A percentile compares a stretch with the other conserved stretches of the same genome.
phyloP scores from a whole-genome alignment of 2,888 invertebrate genomes.

The Geophilus truncorum region DNA sequence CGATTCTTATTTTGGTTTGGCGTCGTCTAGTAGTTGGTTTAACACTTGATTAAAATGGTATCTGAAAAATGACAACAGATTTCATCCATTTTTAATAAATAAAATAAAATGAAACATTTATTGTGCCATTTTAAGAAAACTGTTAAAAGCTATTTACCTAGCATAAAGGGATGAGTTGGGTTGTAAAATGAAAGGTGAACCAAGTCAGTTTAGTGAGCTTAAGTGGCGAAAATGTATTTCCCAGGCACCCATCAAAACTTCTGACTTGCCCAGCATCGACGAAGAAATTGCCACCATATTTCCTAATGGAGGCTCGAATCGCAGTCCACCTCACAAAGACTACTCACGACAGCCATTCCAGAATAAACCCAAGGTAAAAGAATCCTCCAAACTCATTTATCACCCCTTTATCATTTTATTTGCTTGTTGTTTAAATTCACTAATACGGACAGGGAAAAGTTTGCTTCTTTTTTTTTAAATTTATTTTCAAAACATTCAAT shows the following conservation, averaged over 20 bases:
- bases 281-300: constrained; percentile 47
- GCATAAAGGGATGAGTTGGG: too few species aligned
- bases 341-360: constrained; percentile 42
- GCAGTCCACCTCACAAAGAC: constrained; percentile 40
- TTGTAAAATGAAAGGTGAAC: too few species aligned
- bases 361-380: constrained; percentile 40
- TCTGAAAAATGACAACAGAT: too few species aligned
- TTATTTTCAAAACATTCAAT: not conserved
- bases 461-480: not conserved
- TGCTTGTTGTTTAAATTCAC: not conserved
- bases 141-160: too few species aligned
- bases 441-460: too few species aligned
- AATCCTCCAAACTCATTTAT: not conserved
- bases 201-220: not conserved
- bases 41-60: too few species aligned
- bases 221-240: constrained; percentile 6
- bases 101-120: not conserved
- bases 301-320: constrained; percentile 41
- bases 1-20: too few species aligned
- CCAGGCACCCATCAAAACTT: constrained; percentile 38
- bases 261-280: constrained; percentile 46
- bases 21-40: too few species aligned
- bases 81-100: not conserved
- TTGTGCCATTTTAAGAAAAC: not conserved
- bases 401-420: not conserved